These are phyloP conservation scores for Tursiops truncatus DNA, from an alignment of 2,113 vertebrate species.

Conservation along the genomic window DNA sequence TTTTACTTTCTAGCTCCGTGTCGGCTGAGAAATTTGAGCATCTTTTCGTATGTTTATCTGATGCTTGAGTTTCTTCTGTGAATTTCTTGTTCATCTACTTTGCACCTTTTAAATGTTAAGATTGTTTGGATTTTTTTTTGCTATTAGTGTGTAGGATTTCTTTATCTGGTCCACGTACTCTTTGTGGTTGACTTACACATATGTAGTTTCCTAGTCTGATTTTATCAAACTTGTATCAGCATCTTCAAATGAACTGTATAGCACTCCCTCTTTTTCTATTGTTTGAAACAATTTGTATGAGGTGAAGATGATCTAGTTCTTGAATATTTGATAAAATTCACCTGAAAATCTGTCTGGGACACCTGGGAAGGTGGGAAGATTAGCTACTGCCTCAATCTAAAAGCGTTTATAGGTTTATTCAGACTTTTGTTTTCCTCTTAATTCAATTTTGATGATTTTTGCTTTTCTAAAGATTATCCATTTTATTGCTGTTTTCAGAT, in stretches of 20 bases:
- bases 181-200: background rate
- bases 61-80: background rate
- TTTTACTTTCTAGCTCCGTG: background rate
- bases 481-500: background rate
- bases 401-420: background rate
- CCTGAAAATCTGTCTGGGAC: background rate
- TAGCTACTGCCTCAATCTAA: background rate
- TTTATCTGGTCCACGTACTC: background rate
- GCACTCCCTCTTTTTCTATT: background rate
- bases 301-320: background rate
- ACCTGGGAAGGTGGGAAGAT: background rate
- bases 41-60: background rate
- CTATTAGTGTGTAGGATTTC: background rate
- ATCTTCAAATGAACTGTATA: background rate
- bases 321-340: background rate
- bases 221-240: background rate
- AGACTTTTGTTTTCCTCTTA: background rate
- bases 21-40: background rate
- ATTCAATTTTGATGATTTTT: background rate
- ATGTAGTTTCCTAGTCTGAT: background rate
- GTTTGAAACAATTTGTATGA: background rate
- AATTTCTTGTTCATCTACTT: background rate
- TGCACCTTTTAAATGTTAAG: background rate
- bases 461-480: background rate
- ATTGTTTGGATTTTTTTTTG: background rate